Conservation (phyloP, 2,797 vertebrate genomes). For the Typhlichthys subterraneus region DNA sequence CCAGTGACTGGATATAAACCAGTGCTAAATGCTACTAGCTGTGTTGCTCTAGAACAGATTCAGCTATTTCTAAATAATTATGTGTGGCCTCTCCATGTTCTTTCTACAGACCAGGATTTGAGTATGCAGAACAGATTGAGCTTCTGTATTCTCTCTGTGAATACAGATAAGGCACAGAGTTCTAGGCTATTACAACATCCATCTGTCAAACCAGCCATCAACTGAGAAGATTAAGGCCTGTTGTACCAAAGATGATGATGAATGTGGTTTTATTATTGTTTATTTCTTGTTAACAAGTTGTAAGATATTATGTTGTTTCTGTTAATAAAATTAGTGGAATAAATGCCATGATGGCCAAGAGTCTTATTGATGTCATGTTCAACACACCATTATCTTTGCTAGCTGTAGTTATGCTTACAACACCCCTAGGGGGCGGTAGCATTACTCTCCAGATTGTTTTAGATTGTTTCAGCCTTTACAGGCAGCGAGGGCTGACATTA, state of each 20-base stretch:
- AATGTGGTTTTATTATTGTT: neutral
- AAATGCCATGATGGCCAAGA: conserved; percentile 19
- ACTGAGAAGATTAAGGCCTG: neutral
- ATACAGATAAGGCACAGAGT: conserved; percentile 17
- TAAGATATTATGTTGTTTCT: neutral
- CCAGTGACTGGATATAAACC: neutral
- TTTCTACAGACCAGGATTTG: conserved; percentile 71
- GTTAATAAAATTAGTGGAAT: neutral
- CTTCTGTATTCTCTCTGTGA: conserved; percentile 76
- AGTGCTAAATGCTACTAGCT: neutral
- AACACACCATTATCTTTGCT: too few relatives aligned
- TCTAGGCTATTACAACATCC: neutral
- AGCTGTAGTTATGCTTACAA: too few relatives aligned
- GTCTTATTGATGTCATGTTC: neutral
- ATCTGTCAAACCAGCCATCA: neutral
- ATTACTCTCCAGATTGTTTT: too few relatives aligned
- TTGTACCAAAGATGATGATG: conserved; percentile 4
- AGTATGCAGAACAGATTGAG: conserved; percentile 76
- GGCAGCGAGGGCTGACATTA: too few relatives aligned
- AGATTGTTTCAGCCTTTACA: too few relatives aligned
- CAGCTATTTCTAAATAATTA: neutral
- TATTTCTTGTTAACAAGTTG: conserved; percentile 2
- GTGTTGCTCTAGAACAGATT: neutral
- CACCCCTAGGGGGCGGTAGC: too few relatives aligned
- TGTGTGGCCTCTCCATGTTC: neutral